These are phyloP conservation scores for Plumapathes pennacea DNA, from an alignment of 92 coral and sea anemone genomes.

Conservation along the genomic window DNA sequence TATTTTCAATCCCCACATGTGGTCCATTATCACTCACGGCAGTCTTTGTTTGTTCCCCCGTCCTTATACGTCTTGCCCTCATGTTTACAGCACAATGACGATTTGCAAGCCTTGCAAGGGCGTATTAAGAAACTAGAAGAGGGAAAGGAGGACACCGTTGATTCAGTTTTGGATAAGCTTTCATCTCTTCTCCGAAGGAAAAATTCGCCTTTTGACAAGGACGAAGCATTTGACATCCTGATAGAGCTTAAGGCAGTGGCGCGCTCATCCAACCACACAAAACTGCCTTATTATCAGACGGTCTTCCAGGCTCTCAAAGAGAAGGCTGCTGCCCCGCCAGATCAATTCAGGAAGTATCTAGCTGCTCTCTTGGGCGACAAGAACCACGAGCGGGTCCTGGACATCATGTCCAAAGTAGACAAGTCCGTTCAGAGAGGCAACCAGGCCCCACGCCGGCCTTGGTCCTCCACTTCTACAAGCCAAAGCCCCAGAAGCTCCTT, in stretches of 20 bases:
- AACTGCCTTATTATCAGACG: background rate
- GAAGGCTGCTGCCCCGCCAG: background rate
- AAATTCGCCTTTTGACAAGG: constrained; percentile 1
- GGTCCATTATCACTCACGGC: no score
- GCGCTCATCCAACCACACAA: background rate
- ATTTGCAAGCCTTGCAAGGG: no score
- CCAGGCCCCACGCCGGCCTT: no score
- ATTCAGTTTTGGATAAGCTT: background rate
- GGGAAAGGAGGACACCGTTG: background rate
- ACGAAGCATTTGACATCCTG: constrained; percentile 1
- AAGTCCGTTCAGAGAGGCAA: no score
- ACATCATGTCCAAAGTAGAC: constrained; percentile 1
- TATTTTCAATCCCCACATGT: no score
- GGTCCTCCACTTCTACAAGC: no score
- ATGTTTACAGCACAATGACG: no score
- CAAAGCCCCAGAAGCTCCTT: constrained; percentile 2
- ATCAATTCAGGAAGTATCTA: no score
- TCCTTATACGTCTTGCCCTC: no score
- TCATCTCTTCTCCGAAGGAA: background rate
- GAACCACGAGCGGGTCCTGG: background rate
- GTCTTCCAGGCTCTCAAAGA: constrained; percentile 5
- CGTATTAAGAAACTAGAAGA: constrained; percentile 1
- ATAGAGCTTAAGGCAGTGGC: constrained; percentile 6
- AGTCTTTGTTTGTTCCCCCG: no score
- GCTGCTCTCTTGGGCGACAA: background rate